Evolutionary conservation across 1,140 invertebrate genomes (phyloP).

Genomic region (Trachelipus rathkii): DNA sequence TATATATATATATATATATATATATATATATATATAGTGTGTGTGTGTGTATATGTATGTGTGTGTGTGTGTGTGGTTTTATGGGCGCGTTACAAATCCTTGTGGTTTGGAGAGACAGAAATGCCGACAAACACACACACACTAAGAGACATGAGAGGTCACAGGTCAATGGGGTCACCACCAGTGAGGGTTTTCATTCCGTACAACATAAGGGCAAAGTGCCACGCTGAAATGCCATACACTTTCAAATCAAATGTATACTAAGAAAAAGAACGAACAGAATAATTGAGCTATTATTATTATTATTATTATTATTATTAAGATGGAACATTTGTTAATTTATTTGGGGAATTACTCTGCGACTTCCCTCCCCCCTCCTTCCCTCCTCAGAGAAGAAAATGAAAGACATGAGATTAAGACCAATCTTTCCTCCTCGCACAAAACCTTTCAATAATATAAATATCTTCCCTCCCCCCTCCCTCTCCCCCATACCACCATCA

Average conservation of each 20-base stretch:
- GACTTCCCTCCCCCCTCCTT: too few relatives aligned
- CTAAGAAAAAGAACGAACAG: not conserved
- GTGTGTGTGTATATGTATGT: too few relatives aligned
- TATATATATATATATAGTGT: not conserved
- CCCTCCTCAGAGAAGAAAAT: too few relatives aligned
- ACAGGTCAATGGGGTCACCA: not conserved
- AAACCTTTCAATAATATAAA: too few relatives aligned
- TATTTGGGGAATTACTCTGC: too few relatives aligned
- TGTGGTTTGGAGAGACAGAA: not conserved
- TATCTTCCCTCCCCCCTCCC: too few relatives aligned
- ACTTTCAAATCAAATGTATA: not conserved
- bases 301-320: too few relatives aligned
- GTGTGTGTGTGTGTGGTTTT: too few relatives aligned
- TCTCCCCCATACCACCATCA: too few relatives aligned
- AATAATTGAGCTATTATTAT: not conserved
- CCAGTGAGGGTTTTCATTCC: not conserved
- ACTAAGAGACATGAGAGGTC: not conserved
- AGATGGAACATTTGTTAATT: too few relatives aligned
- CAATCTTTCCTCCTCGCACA: too few relatives aligned
- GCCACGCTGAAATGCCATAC: not conserved
- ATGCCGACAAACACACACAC: not conserved
- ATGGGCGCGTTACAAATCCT: not conserved
- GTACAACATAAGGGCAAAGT: not conserved
- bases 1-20: conserved; percentile 11
- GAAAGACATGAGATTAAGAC: too few relatives aligned